Percentiles rank a stretch among this genome's conserved stretches.
phyloP scores from a whole-genome alignment of 2,888 invertebrate species.

The Nephrocerus scutellatus region DNA sequence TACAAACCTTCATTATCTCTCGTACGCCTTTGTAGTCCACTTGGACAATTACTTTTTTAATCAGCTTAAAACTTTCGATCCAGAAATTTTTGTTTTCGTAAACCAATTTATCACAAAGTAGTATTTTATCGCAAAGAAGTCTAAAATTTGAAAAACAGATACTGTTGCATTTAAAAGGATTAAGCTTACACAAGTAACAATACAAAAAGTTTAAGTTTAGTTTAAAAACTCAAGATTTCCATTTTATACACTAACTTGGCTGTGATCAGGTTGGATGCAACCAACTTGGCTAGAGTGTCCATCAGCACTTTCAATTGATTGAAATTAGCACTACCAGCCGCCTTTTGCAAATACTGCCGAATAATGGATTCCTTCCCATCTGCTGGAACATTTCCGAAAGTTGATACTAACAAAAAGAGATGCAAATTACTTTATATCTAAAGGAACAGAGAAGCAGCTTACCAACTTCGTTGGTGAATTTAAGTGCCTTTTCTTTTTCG shows the following conservation, averaged over 20 bases:
- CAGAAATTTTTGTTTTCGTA: conserved; percentile 80
- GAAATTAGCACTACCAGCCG: conserved; percentile 67
- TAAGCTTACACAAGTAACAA: not conserved
- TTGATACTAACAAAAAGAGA: conserved; percentile 45
- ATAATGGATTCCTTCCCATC: conserved; percentile 72
- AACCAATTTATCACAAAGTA: conserved; percentile 74
- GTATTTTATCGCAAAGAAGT: conserved; percentile 78
- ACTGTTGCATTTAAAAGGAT: not conserved
- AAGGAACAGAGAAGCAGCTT: conserved; percentile 14
- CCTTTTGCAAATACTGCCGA: conserved; percentile 65
- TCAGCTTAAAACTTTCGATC: conserved; percentile 79
- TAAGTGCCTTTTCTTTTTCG: conserved; percentile 60
- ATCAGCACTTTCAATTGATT: conserved; percentile 70
- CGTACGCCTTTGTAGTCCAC: conserved; percentile 94
- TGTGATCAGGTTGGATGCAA: conserved; percentile 64
- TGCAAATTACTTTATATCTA: too few species aligned
- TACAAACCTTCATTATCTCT: conserved; percentile 90
- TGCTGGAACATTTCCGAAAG: conserved; percentile 59
- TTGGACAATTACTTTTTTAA: conserved; percentile 77
- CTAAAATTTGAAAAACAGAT: conserved; percentile 45
- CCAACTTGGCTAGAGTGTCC: conserved; percentile 66
- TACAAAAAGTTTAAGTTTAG: not conserved
- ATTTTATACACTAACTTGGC: conserved; percentile 55
- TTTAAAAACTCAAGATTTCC: not conserved
- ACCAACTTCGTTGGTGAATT: conserved; percentile 62